Conservation (phyloP, 1,140 invertebrate genomes). For the Aphelinus atriplicis region DNA sequence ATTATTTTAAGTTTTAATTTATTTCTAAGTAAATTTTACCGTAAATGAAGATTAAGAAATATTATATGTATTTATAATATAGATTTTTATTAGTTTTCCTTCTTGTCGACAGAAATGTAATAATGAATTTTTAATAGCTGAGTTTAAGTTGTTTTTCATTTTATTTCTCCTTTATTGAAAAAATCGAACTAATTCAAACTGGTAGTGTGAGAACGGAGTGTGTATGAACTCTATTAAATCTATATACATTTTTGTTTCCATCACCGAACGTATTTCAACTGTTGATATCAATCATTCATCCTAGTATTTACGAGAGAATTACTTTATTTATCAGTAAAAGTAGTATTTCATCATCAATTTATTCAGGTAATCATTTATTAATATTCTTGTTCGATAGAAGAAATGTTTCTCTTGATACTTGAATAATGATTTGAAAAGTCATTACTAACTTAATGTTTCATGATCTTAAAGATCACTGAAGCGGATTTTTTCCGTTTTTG, state of each 20-base stretch:
- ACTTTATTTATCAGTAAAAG: too few species aligned
- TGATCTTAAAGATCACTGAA: too few species aligned
- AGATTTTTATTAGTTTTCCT: conserved; percentile 26
- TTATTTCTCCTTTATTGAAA: background rate
- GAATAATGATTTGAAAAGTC: too few species aligned
- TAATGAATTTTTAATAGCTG: conserved; percentile 12
- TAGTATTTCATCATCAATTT: too few species aligned
- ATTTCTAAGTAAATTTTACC: conserved; percentile 27
- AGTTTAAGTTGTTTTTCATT: background rate
- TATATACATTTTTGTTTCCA: conserved; percentile 7
- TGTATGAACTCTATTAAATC: background rate
- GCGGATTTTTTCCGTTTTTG: too few species aligned
- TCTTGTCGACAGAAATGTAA: conserved; percentile 20
- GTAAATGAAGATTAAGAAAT: background rate
- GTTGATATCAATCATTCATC: background rate
- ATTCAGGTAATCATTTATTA: too few species aligned
- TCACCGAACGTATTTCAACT: conserved; percentile 8
- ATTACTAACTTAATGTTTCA: too few species aligned
- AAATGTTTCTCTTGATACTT: too few species aligned
- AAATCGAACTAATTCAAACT: background rate
- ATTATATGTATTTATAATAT: conserved; percentile 23
- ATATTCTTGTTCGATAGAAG: too few species aligned
- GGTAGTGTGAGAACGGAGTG: conserved; percentile 8
- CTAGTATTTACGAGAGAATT: too few species aligned
- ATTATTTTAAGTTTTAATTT: conserved; percentile 30